These are phyloP conservation scores for Sepioteuthis lessoniana DNA, from an alignment of 2,888 invertebrate genomes.

Conservation along the genomic window DNA sequence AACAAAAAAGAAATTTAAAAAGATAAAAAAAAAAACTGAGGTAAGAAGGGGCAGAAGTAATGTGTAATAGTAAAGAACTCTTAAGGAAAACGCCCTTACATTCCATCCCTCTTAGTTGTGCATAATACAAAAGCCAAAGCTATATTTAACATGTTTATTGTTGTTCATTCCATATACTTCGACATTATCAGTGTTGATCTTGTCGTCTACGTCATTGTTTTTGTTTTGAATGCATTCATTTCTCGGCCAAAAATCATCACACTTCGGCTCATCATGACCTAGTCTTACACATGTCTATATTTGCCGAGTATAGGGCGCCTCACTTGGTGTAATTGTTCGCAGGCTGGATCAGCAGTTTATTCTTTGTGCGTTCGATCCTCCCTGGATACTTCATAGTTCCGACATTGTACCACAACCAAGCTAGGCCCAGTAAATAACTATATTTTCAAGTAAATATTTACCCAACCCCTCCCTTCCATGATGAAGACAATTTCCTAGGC, in stretches of 20 bases:
- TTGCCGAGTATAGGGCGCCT: too few relatives aligned
- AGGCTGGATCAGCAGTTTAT: too few relatives aligned
- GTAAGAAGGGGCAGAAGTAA: background rate
- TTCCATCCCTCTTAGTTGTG: background rate
- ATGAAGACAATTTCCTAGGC: too few relatives aligned
- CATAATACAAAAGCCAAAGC: background rate
- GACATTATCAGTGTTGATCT: background rate
- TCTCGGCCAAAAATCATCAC: too few relatives aligned
- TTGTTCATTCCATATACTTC: background rate
- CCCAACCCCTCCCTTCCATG: too few relatives aligned
- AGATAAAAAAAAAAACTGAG: too few relatives aligned
- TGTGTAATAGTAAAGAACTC: background rate
- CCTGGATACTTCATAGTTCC: too few relatives aligned
- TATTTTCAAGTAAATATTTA: too few relatives aligned
- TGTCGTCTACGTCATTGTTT: background rate
- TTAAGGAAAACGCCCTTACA: background rate
- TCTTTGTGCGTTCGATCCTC: too few relatives aligned
- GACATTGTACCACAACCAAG: too few relatives aligned
- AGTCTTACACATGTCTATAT: background rate
- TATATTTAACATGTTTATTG: background rate
- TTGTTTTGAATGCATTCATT: background rate
- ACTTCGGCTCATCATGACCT: background rate
- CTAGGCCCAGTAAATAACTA: too few relatives aligned
- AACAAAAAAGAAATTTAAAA: background rate
- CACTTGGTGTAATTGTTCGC: too few relatives aligned